phyloP scores from a whole-genome alignment of 1,140 invertebrate genomes.

The Cydia pomonella region DNA sequence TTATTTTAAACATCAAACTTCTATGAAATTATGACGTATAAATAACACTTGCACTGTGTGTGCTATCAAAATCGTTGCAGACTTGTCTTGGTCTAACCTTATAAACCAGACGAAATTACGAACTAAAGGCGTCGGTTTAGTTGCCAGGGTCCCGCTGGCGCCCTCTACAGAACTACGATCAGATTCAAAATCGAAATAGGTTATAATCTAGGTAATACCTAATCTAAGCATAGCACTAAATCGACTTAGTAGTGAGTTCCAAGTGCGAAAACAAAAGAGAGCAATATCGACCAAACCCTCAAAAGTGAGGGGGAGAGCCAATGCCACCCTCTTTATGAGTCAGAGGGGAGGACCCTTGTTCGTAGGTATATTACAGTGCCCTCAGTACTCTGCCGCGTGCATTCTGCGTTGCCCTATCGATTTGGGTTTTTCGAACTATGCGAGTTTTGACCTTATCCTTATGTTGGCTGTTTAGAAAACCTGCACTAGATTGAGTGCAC shows the following conservation, averaged over 20 bases:
- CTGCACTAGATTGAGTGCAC: neutral
- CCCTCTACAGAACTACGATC: no score
- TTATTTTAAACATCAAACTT: no score
- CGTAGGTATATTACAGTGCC: slow-evolving; percentile 65
- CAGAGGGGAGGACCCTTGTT: slow-evolving; percentile 76
- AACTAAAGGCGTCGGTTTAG: no score
- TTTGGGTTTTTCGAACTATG: slow-evolving; percentile 55
- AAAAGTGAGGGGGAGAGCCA: slow-evolving; percentile 64
- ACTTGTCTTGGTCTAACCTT: no score
- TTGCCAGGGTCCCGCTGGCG: no score
- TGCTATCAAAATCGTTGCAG: no score
- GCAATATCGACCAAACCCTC: slow-evolving; percentile 75
- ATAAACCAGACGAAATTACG: no score
- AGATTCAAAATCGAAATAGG: no score
- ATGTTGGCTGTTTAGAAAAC: neutral
- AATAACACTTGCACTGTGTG: no score
- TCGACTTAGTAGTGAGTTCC: slow-evolving; percentile 45
- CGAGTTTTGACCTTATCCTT: slow-evolving; percentile 30
- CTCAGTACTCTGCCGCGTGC: slow-evolving; percentile 59
- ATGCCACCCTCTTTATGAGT: slow-evolving; percentile 74
- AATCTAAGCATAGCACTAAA: slow-evolving; percentile 13
- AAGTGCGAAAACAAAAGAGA: slow-evolving; percentile 76
- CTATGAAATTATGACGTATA: no score
- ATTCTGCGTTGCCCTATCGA: slow-evolving; percentile 62
- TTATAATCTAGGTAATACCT: neutral